These are phyloP conservation scores for Karalla daura DNA, from an alignment of 2,797 vertebrate species.

Conservation along the genomic window DNA sequence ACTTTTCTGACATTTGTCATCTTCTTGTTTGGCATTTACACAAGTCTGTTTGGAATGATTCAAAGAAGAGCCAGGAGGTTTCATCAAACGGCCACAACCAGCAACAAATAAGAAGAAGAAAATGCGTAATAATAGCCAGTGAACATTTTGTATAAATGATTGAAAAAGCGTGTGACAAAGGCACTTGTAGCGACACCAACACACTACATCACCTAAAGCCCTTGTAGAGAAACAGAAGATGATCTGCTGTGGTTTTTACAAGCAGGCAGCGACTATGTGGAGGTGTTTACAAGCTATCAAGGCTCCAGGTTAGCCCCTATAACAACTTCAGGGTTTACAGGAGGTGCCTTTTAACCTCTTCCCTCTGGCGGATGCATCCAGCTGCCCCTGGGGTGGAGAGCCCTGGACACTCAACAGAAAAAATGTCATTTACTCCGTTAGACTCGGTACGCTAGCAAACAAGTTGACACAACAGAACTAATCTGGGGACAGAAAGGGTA, in stretches of 20 bases:
- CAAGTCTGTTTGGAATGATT: neutral
- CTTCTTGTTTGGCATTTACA: neutral
- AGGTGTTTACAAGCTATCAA: neutral
- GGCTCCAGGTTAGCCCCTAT: neutral
- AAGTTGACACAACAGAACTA: too few species aligned
- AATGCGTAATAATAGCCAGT: neutral
- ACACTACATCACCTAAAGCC: neutral
- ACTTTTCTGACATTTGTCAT: too few species aligned
- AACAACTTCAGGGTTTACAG: neutral
- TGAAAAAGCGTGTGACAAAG: too few species aligned
- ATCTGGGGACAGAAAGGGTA: too few species aligned
- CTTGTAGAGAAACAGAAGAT: neutral
- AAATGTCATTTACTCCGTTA: too few species aligned
- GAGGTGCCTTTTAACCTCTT: neutral
- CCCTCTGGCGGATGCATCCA: neutral
- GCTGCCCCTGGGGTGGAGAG: neutral
- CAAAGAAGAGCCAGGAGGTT: neutral
- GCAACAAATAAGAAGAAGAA: neutral
- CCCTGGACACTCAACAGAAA: too few species aligned
- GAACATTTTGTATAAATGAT: too few species aligned
- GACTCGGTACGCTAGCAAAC: too few species aligned
- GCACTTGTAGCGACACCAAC: too few species aligned
- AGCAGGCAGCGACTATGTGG: neutral
- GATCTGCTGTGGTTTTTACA: neutral
- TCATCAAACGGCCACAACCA: neutral